Conservation (phyloP, 2,113 vertebrate genomes). For the Esox niger region DNA sequence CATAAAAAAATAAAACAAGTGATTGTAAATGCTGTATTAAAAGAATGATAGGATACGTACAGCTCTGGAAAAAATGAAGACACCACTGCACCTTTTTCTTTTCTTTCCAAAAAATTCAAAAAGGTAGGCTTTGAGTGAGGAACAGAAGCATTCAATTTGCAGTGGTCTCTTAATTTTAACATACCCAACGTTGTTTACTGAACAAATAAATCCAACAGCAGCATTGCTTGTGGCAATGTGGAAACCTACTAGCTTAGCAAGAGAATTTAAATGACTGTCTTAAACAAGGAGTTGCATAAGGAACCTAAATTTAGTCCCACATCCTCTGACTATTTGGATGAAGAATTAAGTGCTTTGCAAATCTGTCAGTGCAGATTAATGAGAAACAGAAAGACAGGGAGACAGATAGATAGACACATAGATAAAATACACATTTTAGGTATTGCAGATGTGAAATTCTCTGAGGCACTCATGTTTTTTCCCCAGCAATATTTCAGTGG, state of each 20-base stretch:
- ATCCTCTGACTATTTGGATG: slow-evolving; percentile 40
- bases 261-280: slow-evolving; percentile 34
- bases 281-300: slow-evolving; percentile 33
- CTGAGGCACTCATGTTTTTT: neutral
- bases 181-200: slow-evolving; percentile 5
- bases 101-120: no score
- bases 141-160: no score
- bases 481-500: slow-evolving; percentile 6
- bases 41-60: neutral
- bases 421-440: no score
- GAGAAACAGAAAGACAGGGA: neutral
- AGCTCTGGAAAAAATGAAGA: no score
- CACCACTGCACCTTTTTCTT: no score
- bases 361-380: slow-evolving; percentile 27
- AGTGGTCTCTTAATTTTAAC: no score
- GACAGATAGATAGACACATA: neutral
- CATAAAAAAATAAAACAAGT: no score
- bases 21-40: neutral
- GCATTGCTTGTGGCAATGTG: slow-evolving; percentile 23
- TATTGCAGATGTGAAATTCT: no score
- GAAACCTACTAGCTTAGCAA: slow-evolving; percentile 8
- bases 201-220: slow-evolving; percentile 16
- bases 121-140: no score
- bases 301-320: slow-evolving; percentile 39
- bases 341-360: slow-evolving; percentile 38